Conservation (phyloP, 2,888 invertebrate species). For the Clanis bilineata region DNA sequence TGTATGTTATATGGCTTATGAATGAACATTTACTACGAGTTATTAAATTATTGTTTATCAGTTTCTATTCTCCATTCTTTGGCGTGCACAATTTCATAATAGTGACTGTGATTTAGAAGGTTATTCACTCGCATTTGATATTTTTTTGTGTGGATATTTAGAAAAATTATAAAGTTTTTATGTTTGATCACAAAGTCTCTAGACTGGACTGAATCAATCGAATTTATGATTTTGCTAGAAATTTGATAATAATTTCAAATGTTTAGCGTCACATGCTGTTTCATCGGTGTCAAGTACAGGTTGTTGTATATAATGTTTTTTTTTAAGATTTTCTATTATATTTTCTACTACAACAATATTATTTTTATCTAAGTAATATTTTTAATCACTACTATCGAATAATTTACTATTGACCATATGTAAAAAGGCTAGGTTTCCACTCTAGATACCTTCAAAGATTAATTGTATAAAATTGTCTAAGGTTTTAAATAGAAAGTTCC, state of each 20-base stretch:
- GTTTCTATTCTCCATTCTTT: constrained; percentile 2
- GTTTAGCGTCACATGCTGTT: too few species aligned
- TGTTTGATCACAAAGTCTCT: not conserved
- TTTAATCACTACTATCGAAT: too few species aligned
- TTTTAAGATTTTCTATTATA: too few species aligned
- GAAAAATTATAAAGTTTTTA: too few species aligned
- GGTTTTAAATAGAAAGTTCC: not conserved
- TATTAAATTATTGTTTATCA: not conserved
- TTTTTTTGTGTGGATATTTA: not conserved
- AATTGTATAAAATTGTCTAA: not conserved
- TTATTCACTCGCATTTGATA: not conserved
- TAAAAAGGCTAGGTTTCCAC: not conserved
- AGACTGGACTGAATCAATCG: too few species aligned
- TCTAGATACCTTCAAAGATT: not conserved
- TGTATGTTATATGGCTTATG: not conserved
- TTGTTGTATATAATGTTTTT: too few species aligned
- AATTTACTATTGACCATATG: not conserved
- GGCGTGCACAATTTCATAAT: not conserved
- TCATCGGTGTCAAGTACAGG: too few species aligned
- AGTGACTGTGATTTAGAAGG: constrained; percentile 2
- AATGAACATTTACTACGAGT: not conserved
- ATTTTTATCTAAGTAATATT: too few species aligned
- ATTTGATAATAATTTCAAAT: too few species aligned
- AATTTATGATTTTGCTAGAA: too few species aligned
- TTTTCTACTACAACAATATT: too few species aligned